These are phyloP conservation scores for Cetonia aurata DNA, from an alignment of 2,888 invertebrate species.

Conservation along the genomic window DNA sequence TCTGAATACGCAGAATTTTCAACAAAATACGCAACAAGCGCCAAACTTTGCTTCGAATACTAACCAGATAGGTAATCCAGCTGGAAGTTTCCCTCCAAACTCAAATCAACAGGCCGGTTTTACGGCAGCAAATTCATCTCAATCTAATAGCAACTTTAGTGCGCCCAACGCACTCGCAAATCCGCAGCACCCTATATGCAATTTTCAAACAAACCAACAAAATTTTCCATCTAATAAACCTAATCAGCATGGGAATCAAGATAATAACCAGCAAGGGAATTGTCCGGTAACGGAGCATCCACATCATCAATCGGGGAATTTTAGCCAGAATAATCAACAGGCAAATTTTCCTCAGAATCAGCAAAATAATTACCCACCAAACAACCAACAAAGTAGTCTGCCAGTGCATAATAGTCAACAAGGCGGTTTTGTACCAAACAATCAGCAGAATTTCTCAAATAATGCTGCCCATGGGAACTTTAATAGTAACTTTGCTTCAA, in stretches of 20 bases:
- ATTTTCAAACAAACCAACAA: constrained; percentile 34
- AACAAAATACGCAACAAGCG: constrained; percentile 11
- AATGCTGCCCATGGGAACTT: constrained; percentile 20
- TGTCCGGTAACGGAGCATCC: neutral
- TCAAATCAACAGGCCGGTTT: constrained; percentile 11
- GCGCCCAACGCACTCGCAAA: constrained; percentile 13
- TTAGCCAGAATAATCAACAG: constrained; percentile 26
- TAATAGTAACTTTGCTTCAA: constrained; percentile 14
- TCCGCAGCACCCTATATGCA: constrained; percentile 18
- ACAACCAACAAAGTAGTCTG: neutral
- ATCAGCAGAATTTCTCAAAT: constrained; percentile 40
- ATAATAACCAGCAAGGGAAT: constrained; percentile 23
- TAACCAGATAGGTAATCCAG: neutral
- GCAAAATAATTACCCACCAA: constrained; percentile 19
- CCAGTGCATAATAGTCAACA: constrained; percentile 8
- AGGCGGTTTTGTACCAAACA: constrained; percentile 12
- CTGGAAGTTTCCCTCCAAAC: constrained; percentile 16
- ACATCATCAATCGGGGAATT: constrained; percentile 8
- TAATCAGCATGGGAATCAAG: constrained; percentile 8
- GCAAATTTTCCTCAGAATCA: constrained; percentile 34
- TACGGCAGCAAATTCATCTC: neutral
- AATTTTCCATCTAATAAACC: constrained; percentile 26
- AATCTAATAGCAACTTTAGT: constrained; percentile 13
- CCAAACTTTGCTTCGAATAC: neutral
- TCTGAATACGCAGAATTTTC: constrained; percentile 50